These are phyloP conservation scores for Noctilio leporinus DNA, from an alignment of 2,113 vertebrate species.

Conservation along the genomic window DNA sequence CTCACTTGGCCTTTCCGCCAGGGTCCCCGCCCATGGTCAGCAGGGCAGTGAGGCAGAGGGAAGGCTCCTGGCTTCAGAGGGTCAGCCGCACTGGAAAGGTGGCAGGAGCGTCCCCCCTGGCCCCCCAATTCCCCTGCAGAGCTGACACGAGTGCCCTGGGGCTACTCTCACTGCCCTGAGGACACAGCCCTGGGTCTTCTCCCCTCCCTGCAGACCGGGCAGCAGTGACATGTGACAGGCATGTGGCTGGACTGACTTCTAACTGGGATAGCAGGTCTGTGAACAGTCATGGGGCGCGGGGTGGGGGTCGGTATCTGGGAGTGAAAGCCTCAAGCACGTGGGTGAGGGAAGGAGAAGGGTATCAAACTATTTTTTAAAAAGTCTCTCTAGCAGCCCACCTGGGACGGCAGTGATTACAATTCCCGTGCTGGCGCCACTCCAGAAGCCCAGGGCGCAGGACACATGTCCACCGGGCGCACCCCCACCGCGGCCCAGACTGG, in stretches of 20 bases:
- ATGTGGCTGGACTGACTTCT: background rate
- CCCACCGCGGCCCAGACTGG: constrained; percentile 15
- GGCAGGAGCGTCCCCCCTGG: background rate
- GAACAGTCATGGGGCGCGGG: background rate
- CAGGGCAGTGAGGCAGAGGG: accelerated
- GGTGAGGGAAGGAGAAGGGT: background rate
- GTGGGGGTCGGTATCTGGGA: background rate
- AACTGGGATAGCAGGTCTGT: background rate
- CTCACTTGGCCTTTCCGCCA: background rate
- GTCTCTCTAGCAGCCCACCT: background rate
- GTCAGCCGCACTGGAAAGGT: accelerated
- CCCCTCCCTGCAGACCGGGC: background rate
- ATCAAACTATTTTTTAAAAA: background rate
- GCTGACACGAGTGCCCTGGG: background rate
- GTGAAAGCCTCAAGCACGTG: background rate
- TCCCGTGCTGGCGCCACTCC: background rate
- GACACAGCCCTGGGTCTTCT: background rate
- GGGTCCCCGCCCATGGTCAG: accelerated
- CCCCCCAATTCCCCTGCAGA: too few species aligned
- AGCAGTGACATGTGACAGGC: background rate
- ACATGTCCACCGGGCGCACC: constrained; percentile 68
- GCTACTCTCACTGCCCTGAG: background rate
- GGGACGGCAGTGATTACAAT: background rate
- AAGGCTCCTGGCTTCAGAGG: background rate
- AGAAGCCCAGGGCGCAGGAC: constrained; percentile 53